Evolutionary conservation across 2,113 vertebrate genomes (phyloP).

Genomic region (Nettapus auritus): DNA sequence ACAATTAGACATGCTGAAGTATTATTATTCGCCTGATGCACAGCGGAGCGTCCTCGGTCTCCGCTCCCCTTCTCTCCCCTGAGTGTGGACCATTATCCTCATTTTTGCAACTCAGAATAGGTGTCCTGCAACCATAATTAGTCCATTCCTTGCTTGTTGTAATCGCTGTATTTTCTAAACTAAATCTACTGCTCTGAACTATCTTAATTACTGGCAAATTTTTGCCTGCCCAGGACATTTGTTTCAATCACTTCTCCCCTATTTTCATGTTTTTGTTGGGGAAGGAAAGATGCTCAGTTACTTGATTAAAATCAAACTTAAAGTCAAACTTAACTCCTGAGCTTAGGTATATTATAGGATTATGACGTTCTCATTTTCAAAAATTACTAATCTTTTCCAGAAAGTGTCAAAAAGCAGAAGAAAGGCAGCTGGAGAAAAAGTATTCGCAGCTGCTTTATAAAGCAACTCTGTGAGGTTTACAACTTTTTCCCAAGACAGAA

Average conservation of each 20-base stretch:
- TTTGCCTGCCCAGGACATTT: background rate
- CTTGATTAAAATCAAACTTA: too few relatives aligned
- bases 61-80: background rate
- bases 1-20: constrained; percentile 69
- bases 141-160: background rate
- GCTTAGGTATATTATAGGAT: background rate
- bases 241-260: background rate
- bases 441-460: constrained; percentile 46
- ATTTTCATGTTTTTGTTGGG: background rate
- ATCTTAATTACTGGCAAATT: background rate
- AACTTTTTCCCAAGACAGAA: constrained; percentile 45
- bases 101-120: constrained; percentile 46
- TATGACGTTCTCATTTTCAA: background rate
- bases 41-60: background rate
- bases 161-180: background rate
- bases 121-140: background rate
- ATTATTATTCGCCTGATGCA: background rate
- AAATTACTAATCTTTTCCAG: background rate
- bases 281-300: background rate
- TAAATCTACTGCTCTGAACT: background rate
- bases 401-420: background rate
- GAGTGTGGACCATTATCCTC: background rate
- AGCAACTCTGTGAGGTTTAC: constrained; percentile 28
- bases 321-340: background rate
- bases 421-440: background rate